A percentile compares a stretch with the other conserved stretches of the same genome.
These are phyloP conservation scores for Chrysemys picta DNA, from an alignment of 2,113 vertebrate genomes.

Conservation along the genomic window DNA sequence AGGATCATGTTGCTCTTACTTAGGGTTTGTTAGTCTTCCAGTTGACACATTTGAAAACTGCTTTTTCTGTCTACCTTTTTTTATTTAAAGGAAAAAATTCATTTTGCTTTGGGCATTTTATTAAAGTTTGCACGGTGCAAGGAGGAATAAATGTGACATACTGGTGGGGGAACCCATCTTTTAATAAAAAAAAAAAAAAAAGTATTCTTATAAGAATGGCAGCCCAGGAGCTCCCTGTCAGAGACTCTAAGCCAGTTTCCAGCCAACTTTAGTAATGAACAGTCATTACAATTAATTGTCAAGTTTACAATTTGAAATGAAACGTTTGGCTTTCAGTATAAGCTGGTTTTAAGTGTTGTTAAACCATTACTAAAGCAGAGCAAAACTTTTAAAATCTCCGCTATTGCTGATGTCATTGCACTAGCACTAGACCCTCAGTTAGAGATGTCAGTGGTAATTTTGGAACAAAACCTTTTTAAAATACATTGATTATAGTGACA, in stretches of 20 bases:
- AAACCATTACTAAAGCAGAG: conserved; percentile 50
- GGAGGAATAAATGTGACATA: conserved; percentile 44
- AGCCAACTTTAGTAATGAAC: conserved; percentile 72
- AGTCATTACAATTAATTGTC: conserved; percentile 76
- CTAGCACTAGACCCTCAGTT: neutral
- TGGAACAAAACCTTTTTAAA: neutral
- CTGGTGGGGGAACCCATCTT: neutral
- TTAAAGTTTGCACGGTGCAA: neutral
- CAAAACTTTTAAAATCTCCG: conserved; percentile 50
- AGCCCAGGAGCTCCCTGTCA: conserved; percentile 8
- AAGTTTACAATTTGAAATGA: conserved; percentile 65
- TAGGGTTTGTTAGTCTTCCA: conserved; percentile 29
- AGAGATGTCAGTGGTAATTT: neutral
- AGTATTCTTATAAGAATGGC: conserved; percentile 28
- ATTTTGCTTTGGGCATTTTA: conserved; percentile 26
- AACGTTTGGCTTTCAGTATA: conserved; percentile 66
- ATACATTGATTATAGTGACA: neutral
- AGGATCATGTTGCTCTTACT: neutral
- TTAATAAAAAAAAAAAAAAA: neutral
- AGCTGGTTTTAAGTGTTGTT: conserved; percentile 68
- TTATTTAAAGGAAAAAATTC: neutral
- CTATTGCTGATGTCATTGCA: neutral
- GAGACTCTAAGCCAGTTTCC: conserved; percentile 60
- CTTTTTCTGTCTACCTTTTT: conserved; percentile 5
- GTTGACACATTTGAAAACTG: conserved; percentile 26